phyloP scores from a whole-genome alignment of 2,797 vertebrate species.

The Sebastes iracundus region DNA sequence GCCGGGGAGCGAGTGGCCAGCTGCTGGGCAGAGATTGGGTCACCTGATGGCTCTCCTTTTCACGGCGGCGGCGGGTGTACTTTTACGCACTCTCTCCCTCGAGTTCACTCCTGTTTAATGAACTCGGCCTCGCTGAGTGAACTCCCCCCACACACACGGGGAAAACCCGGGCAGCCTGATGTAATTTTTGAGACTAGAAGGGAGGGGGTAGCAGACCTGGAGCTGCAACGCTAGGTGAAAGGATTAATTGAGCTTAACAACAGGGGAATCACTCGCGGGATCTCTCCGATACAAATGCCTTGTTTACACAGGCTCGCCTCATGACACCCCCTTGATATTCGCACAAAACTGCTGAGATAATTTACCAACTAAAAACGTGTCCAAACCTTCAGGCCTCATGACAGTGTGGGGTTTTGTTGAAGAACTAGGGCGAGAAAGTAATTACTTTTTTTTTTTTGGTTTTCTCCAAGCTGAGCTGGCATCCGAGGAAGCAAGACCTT shows the following conservation, averaged over 20 bases:
- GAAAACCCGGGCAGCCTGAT: conserved; percentile 15
- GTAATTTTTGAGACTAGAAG: conserved; percentile 42
- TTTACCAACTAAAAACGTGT: conserved; percentile 43
- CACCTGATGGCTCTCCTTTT: conserved; percentile 59
- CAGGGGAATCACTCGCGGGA: conserved; percentile 53
- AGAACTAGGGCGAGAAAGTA: conserved; percentile 46
- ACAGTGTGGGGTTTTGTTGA: conserved; percentile 3
- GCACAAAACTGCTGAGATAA: conserved; percentile 52
- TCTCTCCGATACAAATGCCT: conserved; percentile 54
- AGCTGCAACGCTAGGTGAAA: conserved; percentile 65
- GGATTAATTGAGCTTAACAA: conserved; percentile 75
- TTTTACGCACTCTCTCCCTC: conserved; percentile 34
- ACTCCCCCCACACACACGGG: neutral
- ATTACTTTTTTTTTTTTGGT: conserved; percentile 34
- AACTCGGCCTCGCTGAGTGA: conserved; percentile 46
- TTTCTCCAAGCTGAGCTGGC: conserved; percentile 6
- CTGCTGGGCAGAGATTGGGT: conserved; percentile 79
- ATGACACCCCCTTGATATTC: conserved; percentile 60
- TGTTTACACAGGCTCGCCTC: conserved; percentile 62
- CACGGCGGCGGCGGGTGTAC: conserved; percentile 22
- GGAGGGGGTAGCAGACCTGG: conserved; percentile 11
- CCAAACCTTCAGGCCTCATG: conserved; percentile 29
- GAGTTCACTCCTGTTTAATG: conserved; percentile 53
- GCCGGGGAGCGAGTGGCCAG: conserved; percentile 63
- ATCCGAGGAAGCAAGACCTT: neutral